phyloP scores from a whole-genome alignment of 1,140 invertebrate species.

The Drosophila pseudoobscura region DNA sequence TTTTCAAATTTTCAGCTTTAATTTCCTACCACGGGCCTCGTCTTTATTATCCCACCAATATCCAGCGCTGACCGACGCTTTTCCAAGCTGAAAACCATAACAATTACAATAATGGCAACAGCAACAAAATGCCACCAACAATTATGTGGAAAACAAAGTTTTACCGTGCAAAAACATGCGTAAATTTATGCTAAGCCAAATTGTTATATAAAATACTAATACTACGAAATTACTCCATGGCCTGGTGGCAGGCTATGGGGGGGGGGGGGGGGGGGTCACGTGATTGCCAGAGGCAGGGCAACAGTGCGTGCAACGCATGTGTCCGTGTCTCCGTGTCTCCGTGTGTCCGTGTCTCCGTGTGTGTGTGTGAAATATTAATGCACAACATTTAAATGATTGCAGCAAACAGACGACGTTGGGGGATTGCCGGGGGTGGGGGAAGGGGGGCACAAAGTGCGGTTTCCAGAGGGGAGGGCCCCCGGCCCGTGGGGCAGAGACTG shows the following conservation, averaged over 20 bases:
- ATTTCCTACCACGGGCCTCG: slow-evolving; percentile 11
- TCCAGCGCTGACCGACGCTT: not conserved
- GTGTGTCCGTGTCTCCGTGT: slow-evolving; percentile 18
- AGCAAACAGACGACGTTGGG: slow-evolving; percentile 14
- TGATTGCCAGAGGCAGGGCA: slow-evolving; percentile 5
- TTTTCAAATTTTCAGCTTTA: too few relatives aligned
- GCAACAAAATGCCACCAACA: slow-evolving; percentile 46
- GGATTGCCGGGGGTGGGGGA: not conserved
- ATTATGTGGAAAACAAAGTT: slow-evolving; percentile 40
- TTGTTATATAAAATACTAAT: slow-evolving; percentile 79
- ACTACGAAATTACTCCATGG: slow-evolving; percentile 31
- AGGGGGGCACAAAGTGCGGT: slow-evolving; percentile 1
- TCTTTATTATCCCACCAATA: slow-evolving; percentile 10
- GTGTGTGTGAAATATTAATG: slow-evolving; percentile 73
- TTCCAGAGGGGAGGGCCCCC: not conserved
- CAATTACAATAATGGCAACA: slow-evolving; percentile 62
- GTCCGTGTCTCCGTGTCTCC: not conserved
- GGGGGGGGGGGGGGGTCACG: slow-evolving; percentile 7
- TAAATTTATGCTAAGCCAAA: slow-evolving; percentile 78
- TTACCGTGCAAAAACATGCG: slow-evolving; percentile 54
- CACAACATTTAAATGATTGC: slow-evolving; percentile 79
- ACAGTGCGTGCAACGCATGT: slow-evolving; percentile 26
- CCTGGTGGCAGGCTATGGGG: too few relatives aligned
- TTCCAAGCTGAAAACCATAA: slow-evolving; percentile 51
- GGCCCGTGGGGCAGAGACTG: slow-evolving; percentile 23